Conservation (phyloP, 2,888 invertebrate genomes). For the Apocheima hispidaria region DNA sequence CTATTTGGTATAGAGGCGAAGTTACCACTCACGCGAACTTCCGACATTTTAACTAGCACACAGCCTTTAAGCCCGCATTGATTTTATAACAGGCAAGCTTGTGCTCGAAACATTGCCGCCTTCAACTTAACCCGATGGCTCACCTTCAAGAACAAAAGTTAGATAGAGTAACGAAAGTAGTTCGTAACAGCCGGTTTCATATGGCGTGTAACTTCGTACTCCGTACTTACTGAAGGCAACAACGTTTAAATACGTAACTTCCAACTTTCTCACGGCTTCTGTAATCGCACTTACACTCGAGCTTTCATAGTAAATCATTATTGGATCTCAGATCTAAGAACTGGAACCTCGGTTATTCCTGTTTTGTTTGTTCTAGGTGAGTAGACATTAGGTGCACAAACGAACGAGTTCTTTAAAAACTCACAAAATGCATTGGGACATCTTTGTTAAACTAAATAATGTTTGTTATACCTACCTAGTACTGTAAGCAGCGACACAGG, state of each 20-base stretch:
- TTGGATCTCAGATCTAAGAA: conserved; percentile 3
- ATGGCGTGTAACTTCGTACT: conserved; percentile 51
- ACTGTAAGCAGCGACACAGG: conserved; percentile 53
- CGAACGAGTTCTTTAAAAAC: too few relatives aligned
- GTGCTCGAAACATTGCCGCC: conserved; percentile 48
- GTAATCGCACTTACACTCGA: conserved; percentile 52
- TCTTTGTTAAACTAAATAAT: too few relatives aligned
- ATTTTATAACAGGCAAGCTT: conserved; percentile 66
- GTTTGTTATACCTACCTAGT: too few relatives aligned
- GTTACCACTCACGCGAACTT: conserved; percentile 63
- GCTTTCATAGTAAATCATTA: conserved; percentile 35
- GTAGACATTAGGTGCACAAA: too few relatives aligned
- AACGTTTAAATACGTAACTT: conserved; percentile 48
- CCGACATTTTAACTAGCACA: conserved; percentile 64
- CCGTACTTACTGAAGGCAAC: conserved; percentile 28
- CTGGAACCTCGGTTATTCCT: background rate
- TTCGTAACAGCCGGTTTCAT: conserved; percentile 60
- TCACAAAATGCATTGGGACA: too few relatives aligned
- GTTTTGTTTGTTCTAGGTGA: background rate
- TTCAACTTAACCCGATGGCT: conserved; percentile 58
- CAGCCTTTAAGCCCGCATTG: conserved; percentile 70
- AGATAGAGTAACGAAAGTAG: conserved; percentile 54
- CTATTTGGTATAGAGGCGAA: conserved; percentile 42
- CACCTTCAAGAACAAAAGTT: conserved; percentile 66
- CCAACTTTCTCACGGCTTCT: conserved; percentile 56